A percentile compares a stretch with the other conserved stretches of the same genome.
These are phyloP conservation scores for Thereva unica DNA, from an alignment of 2,888 invertebrate genomes.

Conservation along the genomic window DNA sequence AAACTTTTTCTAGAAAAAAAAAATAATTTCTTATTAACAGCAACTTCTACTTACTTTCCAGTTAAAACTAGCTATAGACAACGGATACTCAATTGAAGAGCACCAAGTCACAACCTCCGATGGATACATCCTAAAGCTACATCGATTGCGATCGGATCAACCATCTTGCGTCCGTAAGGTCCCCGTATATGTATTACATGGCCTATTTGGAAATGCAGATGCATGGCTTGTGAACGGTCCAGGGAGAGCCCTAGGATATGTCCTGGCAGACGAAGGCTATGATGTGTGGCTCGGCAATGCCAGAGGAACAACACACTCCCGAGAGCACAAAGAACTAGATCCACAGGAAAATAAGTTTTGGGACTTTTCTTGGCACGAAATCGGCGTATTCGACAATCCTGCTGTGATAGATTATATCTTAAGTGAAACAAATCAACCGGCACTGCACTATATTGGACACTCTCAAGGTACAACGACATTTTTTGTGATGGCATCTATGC, in stretches of 20 bases:
- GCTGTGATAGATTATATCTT: constrained; percentile 78
- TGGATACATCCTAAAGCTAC: constrained; percentile 72
- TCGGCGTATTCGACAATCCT: constrained; percentile 76
- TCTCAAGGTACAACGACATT: constrained; percentile 67
- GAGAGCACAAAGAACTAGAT: constrained; percentile 58
- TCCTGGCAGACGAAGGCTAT: constrained; percentile 60
- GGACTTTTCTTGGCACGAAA: constrained; percentile 73
- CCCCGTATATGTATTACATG: constrained; percentile 65
- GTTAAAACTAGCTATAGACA: too few species aligned
- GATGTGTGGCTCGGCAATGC: constrained; percentile 69
- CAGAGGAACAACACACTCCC: constrained; percentile 66
- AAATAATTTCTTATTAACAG: too few species aligned
- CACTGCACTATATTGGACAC: constrained; percentile 78
- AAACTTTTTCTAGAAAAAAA: too few species aligned
- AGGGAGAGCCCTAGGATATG: constrained; percentile 62
- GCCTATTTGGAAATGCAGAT: constrained; percentile 68
- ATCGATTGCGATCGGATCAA: constrained; percentile 62
- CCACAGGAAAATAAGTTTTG: constrained; percentile 62
- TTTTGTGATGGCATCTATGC: constrained; percentile 57
- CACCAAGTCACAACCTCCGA: constrained; percentile 68
- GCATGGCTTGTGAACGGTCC: constrained; percentile 71
- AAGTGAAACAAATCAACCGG: constrained; percentile 61
- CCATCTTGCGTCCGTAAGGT: constrained; percentile 49
- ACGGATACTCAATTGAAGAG: constrained; percentile 64
- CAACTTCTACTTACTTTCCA: too few species aligned